Evolutionary conservation across 92 coral and sea anemone genomes (phyloP).

Genomic region (Metridium senile): DNA sequence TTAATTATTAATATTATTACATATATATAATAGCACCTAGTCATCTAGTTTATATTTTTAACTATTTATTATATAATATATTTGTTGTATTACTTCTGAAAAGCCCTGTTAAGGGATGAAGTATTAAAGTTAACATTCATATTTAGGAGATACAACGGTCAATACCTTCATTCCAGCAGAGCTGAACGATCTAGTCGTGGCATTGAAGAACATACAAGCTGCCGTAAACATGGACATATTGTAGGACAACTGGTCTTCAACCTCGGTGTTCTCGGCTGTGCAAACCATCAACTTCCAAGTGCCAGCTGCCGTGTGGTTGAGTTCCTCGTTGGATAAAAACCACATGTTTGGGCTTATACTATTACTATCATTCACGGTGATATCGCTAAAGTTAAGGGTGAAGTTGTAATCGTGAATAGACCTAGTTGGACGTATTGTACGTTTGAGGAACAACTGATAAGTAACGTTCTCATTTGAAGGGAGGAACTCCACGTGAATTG

Average conservation of each 20-base stretch:
- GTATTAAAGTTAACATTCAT: too few species aligned
- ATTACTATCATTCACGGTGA: not conserved
- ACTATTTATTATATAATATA: too few species aligned
- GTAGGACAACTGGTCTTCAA: slow-evolving; percentile 21
- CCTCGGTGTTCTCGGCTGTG: slow-evolving; percentile 9
- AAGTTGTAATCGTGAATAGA: not conserved
- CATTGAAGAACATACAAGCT: slow-evolving; percentile 70
- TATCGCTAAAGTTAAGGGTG: not conserved
- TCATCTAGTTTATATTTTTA: too few species aligned
- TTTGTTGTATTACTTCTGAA: too few species aligned
- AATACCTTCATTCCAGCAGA: slow-evolving; percentile 78
- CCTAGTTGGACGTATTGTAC: not conserved
- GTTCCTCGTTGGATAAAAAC: slow-evolving; percentile 66
- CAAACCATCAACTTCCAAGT: slow-evolving; percentile 51
- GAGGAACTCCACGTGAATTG: slow-evolving; percentile 47
- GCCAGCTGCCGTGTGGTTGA: slow-evolving; percentile 85
- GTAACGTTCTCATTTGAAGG: slow-evolving; percentile 27
- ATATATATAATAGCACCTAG: too few species aligned
- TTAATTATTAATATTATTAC: too few species aligned
- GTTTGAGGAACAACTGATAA: not conserved
- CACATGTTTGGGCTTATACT: slow-evolving; percentile 37
- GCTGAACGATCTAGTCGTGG: slow-evolving; percentile 43
- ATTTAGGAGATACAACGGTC: not conserved
- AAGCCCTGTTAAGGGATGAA: too few species aligned
- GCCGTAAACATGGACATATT: slow-evolving; percentile 65